These are phyloP conservation scores for Drosophila ohnishii DNA, from an alignment of 1,140 invertebrate genomes.

Conservation along the genomic window DNA sequence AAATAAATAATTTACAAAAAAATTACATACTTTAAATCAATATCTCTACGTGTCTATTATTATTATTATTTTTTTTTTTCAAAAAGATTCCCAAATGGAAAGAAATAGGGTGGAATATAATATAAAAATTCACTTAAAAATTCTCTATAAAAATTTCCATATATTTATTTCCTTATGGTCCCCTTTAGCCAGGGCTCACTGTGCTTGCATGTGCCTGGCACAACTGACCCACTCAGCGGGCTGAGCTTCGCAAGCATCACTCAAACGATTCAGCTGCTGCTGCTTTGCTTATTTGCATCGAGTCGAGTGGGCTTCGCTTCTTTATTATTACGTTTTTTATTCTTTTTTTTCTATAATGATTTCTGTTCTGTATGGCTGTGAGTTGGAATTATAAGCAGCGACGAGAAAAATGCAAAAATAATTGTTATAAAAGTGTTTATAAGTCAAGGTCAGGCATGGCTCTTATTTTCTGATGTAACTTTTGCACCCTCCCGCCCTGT, in stretches of 20 bases:
- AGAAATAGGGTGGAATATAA: too few relatives aligned
- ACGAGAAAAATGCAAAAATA: slow-evolving; percentile 41
- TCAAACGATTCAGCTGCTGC: slow-evolving; percentile 31
- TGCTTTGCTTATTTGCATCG: slow-evolving; percentile 52
- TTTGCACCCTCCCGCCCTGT: neutral
- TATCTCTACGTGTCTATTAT: too few relatives aligned
- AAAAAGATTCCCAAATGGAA: too few relatives aligned
- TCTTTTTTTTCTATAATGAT: slow-evolving; percentile 41
- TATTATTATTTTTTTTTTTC: too few relatives aligned
- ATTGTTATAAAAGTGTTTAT: slow-evolving; percentile 61
- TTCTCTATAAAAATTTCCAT: neutral
- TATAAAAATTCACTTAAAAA: too few relatives aligned
- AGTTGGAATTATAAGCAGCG: slow-evolving; percentile 42
- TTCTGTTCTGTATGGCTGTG: slow-evolving; percentile 29
- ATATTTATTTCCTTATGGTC: neutral
- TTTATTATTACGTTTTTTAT: slow-evolving; percentile 31
- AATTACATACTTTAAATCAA: too few relatives aligned
- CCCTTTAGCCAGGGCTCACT: slow-evolving; percentile 11
- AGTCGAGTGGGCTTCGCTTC: slow-evolving; percentile 47
- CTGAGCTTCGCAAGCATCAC: slow-evolving; percentile 39
- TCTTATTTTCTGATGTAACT: slow-evolving; percentile 42
- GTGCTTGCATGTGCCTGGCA: slow-evolving; percentile 45
- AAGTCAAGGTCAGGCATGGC: slow-evolving; percentile 54
- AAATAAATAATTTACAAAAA: too few relatives aligned
- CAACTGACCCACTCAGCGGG: slow-evolving; percentile 45